Percentiles rank a stretch among this genome's conserved stretches.
Evolutionary conservation across 2,797 vertebrate genomes (phyloP).

Genomic region (Chiroxiphia lanceolata): DNA sequence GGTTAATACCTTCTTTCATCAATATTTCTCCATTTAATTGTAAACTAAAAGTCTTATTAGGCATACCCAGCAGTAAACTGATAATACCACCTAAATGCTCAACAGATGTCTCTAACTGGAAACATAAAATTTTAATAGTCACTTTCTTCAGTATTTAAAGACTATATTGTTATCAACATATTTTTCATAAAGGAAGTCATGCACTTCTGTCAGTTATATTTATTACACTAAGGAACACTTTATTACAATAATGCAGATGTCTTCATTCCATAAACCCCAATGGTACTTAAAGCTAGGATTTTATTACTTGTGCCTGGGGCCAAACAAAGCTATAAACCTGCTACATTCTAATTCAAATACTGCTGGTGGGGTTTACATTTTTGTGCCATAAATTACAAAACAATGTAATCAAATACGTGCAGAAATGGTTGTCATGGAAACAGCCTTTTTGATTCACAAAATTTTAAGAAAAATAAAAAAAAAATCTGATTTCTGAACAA

Average conservation of each 20-base stretch:
- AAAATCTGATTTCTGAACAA: constrained; percentile 56
- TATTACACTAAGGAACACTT: constrained; percentile 82
- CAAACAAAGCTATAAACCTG: constrained; percentile 79
- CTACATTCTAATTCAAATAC: constrained; percentile 73
- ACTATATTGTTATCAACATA: constrained; percentile 76
- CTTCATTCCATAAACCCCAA: constrained; percentile 80
- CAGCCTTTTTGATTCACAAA: constrained; percentile 56
- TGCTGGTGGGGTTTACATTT: constrained; percentile 66
- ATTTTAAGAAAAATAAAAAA: constrained; percentile 61
- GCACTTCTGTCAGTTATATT: constrained; percentile 80
- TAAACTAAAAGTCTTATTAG: constrained; percentile 70
- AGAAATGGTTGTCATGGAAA: constrained; percentile 70
- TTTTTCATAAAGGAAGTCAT: constrained; percentile 80
- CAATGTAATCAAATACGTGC: constrained; percentile 71
- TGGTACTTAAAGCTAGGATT: constrained; percentile 79
- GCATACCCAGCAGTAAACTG: constrained; percentile 64
- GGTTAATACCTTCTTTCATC: constrained; percentile 62
- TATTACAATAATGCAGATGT: constrained; percentile 84
- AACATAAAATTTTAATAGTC: constrained; percentile 79
- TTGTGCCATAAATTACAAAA: constrained; percentile 73
- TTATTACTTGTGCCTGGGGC: constrained; percentile 81
- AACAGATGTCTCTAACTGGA: constrained; percentile 77
- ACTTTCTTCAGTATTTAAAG: constrained; percentile 79
- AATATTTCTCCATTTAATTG: constrained; percentile 60
- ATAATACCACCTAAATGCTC: constrained; percentile 73